Evolutionary conservation across 2,888 invertebrate genomes (phyloP).

Genomic region (Drosophila barbarae): DNA sequence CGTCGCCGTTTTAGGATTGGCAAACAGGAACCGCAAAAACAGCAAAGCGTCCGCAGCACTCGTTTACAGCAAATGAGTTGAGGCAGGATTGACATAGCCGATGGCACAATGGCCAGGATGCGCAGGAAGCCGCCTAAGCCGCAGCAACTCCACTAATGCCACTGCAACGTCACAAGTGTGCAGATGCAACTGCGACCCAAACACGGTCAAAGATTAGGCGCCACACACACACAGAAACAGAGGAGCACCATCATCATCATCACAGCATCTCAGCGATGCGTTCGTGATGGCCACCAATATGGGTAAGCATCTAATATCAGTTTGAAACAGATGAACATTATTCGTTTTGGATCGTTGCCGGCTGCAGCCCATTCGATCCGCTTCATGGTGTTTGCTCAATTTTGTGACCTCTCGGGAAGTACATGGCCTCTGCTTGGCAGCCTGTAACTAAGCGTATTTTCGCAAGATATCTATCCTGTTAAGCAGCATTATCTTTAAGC

Average conservation of each 20-base stretch:
- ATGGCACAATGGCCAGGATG: constrained; percentile 40
- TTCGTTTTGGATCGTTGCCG: constrained; percentile 28
- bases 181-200: constrained; percentile 25
- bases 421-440: not conserved
- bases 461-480: not conserved
- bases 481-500: constrained; percentile 1
- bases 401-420: not conserved
- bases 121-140: constrained; percentile 59
- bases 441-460: not conserved
- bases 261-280: constrained; percentile 22
- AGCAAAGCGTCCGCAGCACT: constrained; percentile 48
- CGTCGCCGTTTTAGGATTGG: constrained; percentile 8
- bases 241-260: not conserved
- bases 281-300: constrained; percentile 25
- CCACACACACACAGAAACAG: not conserved
- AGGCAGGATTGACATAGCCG: constrained; percentile 40
- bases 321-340: constrained; percentile 20
- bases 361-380: constrained; percentile 24
- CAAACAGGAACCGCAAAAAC: constrained; percentile 60
- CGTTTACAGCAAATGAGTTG: constrained; percentile 59
- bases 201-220: constrained; percentile 33
- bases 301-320: constrained; percentile 27
- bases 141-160: constrained; percentile 66
- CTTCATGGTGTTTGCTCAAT: constrained; percentile 31
- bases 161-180: constrained; percentile 47